These are phyloP conservation scores for Campoplex capitator DNA, from an alignment of 2,888 invertebrate genomes.

Conservation along the genomic window DNA sequence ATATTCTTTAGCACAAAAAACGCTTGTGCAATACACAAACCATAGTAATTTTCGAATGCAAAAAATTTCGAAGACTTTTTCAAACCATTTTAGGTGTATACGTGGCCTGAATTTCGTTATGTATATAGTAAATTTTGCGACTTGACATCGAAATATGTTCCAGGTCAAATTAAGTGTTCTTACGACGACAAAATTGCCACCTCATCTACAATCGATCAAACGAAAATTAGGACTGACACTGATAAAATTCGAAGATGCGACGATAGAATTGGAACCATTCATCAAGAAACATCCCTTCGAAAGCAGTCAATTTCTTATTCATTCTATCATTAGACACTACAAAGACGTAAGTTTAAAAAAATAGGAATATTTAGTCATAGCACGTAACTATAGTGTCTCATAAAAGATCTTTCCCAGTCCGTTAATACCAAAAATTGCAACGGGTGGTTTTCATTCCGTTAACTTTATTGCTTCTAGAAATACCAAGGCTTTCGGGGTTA, in stretches of 20 bases:
- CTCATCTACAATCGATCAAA: conserved; percentile 92
- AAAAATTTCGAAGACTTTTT: too few relatives aligned
- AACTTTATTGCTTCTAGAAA: too few relatives aligned
- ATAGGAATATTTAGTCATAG: not conserved
- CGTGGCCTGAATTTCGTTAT: not conserved
- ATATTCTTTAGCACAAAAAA: too few relatives aligned
- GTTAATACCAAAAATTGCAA: too few relatives aligned
- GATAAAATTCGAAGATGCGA: conserved; percentile 98
- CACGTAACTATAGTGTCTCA: too few relatives aligned
- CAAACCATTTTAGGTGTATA: too few relatives aligned
- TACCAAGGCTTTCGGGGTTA: too few relatives aligned
- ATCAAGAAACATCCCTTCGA: conserved; percentile 95
- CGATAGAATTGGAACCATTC: conserved; percentile 96
- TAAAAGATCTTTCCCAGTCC: too few relatives aligned
- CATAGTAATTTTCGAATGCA: too few relatives aligned
- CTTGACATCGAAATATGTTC: conserved; percentile 15
- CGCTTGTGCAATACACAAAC: too few relatives aligned
- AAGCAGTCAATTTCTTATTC: conserved; percentile 92
- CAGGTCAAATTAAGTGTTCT: conserved; percentile 95
- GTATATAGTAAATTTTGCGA: not conserved
- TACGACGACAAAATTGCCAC: conserved; percentile 93
- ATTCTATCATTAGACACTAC: conserved; percentile 94
- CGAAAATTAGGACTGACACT: conserved; percentile 94
- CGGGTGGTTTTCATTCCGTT: too few relatives aligned
- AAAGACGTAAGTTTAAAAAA: conserved; percentile 87